Conservation (phyloP, 2,888 invertebrate genomes). For the Copidosoma aretas region DNA sequence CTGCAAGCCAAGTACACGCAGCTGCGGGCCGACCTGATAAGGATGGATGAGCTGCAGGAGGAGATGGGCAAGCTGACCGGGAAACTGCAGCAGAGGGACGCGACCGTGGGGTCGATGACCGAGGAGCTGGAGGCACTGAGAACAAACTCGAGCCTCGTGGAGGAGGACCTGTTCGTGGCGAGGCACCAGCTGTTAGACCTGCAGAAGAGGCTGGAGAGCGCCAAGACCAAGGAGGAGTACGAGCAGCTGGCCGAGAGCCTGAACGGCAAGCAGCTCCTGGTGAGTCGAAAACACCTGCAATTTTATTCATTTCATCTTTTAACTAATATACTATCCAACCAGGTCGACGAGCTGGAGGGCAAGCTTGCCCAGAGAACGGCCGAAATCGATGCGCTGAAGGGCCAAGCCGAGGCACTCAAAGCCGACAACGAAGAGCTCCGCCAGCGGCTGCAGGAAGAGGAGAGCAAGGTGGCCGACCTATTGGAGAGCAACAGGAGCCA, state of each 20-base stretch:
- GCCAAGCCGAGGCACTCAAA: conserved; percentile 63
- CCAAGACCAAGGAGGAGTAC: conserved; percentile 69
- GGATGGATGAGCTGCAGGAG: conserved; percentile 58
- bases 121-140: conserved; percentile 48
- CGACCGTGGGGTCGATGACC: conserved; percentile 60
- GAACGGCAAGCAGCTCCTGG: conserved; percentile 61
- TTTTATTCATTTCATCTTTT: no score
- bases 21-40: conserved; percentile 50
- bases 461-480: conserved; percentile 50
- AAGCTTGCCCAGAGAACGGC: conserved; percentile 14
- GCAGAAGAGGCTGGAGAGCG: conserved; percentile 42
- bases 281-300: no score
- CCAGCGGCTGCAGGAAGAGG: conserved; percentile 40
- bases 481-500: conserved; percentile 61
- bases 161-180: conserved; percentile 44
- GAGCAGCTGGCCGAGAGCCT: conserved; percentile 65
- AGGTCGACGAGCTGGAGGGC: conserved; percentile 33
- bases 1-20: conserved; percentile 49
- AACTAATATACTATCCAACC: no score
- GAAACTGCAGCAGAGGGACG: conserved; percentile 65
- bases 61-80: conserved; percentile 65
- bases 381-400: conserved; percentile 43
- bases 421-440: conserved; percentile 38
- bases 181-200: conserved; percentile 46
- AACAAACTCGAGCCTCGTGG: conserved; percentile 39